Evolutionary conservation across 2,888 invertebrate species (phyloP).

Genomic region (Saturnia japonica): DNA sequence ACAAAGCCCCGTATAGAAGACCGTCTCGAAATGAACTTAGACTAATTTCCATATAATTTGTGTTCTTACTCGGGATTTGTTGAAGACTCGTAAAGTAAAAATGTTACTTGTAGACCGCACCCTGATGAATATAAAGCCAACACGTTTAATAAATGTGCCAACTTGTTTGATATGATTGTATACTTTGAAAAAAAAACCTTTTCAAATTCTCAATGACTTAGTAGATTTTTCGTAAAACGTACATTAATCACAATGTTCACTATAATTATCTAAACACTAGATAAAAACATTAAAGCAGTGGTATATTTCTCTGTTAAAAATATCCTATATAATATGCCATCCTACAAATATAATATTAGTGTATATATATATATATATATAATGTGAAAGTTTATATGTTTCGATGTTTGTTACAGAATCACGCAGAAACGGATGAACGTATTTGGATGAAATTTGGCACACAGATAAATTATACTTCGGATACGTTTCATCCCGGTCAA

Average conservation of each 20-base stretch:
- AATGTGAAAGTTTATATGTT: no score
- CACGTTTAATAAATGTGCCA: conserved; percentile 65
- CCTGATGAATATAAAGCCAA: conserved; percentile 72
- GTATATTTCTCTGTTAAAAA: background rate
- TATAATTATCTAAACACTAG: background rate
- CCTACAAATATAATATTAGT: no score
- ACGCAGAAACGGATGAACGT: no score
- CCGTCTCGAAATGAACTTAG: conserved; percentile 52
- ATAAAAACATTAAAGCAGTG: background rate
- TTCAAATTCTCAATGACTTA: background rate
- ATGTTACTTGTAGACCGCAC: conserved; percentile 50
- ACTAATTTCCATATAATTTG: conserved; percentile 70
- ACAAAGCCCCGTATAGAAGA: conserved; percentile 31
- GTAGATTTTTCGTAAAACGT: background rate
- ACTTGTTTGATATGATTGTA: conserved; percentile 72
- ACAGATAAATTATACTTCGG: no score
- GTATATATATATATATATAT: no score
- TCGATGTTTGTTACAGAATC: no score
- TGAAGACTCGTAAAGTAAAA: conserved; percentile 54
- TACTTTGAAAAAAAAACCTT: conserved; percentile 50
- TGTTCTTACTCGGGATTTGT: conserved; percentile 54
- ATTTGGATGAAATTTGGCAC: no score
- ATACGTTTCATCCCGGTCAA: no score
- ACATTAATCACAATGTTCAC: background rate
- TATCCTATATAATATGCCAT: background rate